Evolutionary conservation across 2,797 vertebrate species (phyloP).

Genomic region (Pseudomugil gertrudae): DNA sequence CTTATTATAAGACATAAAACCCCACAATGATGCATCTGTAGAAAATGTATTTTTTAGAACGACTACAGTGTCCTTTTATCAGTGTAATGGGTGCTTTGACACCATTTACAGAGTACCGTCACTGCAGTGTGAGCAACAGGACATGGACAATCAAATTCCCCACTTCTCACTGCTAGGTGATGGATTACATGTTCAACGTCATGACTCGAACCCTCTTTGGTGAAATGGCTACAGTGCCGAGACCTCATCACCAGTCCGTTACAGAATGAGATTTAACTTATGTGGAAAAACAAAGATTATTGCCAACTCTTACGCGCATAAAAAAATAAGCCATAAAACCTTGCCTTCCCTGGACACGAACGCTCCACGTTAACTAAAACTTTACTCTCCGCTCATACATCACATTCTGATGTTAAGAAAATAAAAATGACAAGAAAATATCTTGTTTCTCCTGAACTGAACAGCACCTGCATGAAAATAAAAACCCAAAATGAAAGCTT

Average conservation of each 20-base stretch:
- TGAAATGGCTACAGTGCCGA: constrained; percentile 71
- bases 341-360: constrained; percentile 64
- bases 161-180: constrained; percentile 47
- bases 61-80: constrained; percentile 82
- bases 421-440: constrained; percentile 59
- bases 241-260: constrained; percentile 60
- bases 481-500: constrained; percentile 69
- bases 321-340: constrained; percentile 41
- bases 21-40: constrained; percentile 78
- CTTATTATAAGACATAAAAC: constrained; percentile 89
- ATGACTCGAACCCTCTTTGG: constrained; percentile 70
- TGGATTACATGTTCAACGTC: constrained; percentile 46
- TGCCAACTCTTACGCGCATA: constrained; percentile 61
- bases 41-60: constrained; percentile 64
- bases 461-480: constrained; percentile 80
- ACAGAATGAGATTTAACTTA: constrained; percentile 66
- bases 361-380: constrained; percentile 63
- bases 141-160: constrained; percentile 67
- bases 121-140: constrained; percentile 62
- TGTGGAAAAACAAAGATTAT: constrained; percentile 51
- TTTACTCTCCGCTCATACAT: constrained; percentile 48
- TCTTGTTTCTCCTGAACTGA: constrained; percentile 80
- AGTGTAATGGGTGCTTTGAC: constrained; percentile 71
- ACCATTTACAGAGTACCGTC: constrained; percentile 72
- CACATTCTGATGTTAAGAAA: constrained; percentile 55